Evolutionary conservation across 2,113 vertebrate species (phyloP).

Genomic region (Nasalis larvatus): DNA sequence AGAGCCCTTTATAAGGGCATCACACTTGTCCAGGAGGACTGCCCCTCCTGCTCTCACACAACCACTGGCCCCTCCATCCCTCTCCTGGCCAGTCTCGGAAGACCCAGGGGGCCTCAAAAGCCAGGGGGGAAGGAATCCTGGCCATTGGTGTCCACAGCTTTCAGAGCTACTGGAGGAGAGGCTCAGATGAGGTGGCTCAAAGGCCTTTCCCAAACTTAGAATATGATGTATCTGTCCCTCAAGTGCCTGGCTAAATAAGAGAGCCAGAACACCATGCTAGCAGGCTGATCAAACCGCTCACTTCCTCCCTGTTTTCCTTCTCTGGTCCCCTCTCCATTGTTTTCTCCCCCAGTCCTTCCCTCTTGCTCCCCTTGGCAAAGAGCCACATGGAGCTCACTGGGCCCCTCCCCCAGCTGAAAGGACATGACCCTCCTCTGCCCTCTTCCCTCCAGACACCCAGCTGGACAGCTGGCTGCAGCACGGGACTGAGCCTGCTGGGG

Average conservation of each 20-base stretch:
- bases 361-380: background rate
- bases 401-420: background rate
- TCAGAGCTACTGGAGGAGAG: background rate
- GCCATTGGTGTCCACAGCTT: background rate
- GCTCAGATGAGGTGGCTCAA: background rate
- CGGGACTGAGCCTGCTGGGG: background rate
- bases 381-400: background rate
- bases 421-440: background rate
- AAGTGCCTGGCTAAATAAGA: background rate
- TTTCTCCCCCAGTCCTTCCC: background rate
- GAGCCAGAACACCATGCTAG: background rate
- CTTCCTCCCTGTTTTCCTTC: background rate
- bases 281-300: background rate
- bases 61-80: background rate
- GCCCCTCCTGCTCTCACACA: rapidly evolving
- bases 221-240: background rate
- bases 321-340: background rate
- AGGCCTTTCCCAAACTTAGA: background rate
- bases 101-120: background rate
- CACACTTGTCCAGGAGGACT: background rate
- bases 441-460: background rate
- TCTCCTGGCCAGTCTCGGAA: background rate
- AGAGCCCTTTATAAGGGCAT: background rate
- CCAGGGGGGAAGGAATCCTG: background rate
- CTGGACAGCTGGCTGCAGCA: background rate